phyloP scores from a whole-genome alignment of 2,113 vertebrate genomes.

The Catharus bicknelli region DNA sequence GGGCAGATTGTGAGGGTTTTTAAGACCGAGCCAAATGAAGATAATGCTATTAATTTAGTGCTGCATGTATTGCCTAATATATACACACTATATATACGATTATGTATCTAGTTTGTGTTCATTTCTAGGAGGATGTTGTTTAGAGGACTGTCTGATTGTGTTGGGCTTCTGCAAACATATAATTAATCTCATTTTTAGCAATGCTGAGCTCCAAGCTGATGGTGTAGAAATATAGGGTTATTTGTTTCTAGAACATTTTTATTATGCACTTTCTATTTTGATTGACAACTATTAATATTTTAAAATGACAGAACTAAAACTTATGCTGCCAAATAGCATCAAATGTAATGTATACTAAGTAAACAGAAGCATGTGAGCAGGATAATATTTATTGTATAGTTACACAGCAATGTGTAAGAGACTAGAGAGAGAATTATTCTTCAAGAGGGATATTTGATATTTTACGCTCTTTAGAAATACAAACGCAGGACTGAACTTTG shows the following conservation, averaged over 20 bases:
- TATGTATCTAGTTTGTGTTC: not conserved
- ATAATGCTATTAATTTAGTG: not conserved
- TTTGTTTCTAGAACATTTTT: slow-evolving; percentile 80
- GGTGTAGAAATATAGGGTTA: slow-evolving; percentile 78
- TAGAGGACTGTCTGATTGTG: slow-evolving; percentile 33
- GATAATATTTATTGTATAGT: slow-evolving; percentile 73
- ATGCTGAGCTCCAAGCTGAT: slow-evolving; percentile 78
- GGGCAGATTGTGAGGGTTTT: not conserved
- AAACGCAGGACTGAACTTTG: not conserved
- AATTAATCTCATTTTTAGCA: slow-evolving; percentile 70
- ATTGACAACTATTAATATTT: slow-evolving; percentile 89
- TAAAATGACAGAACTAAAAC: slow-evolving; percentile 79
- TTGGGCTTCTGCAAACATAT: slow-evolving; percentile 40
- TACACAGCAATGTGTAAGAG: slow-evolving; percentile 56
- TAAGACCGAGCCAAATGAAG: not conserved
- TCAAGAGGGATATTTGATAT: slow-evolving; percentile 28
- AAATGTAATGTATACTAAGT: slow-evolving; percentile 80
- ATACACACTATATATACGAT: not conserved
- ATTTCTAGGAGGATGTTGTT: slow-evolving; percentile 14
- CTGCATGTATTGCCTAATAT: not conserved
- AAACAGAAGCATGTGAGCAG: slow-evolving; percentile 76
- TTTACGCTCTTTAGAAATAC: not conserved
- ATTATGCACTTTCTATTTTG: slow-evolving; percentile 75
- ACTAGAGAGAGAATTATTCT: not conserved
- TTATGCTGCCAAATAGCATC: slow-evolving; percentile 79